Percentiles rank a stretch among this genome's conserved stretches.
Evolutionary conservation across 2,888 invertebrate genomes (phyloP).

Genomic region (Synergus gifuensis): DNA sequence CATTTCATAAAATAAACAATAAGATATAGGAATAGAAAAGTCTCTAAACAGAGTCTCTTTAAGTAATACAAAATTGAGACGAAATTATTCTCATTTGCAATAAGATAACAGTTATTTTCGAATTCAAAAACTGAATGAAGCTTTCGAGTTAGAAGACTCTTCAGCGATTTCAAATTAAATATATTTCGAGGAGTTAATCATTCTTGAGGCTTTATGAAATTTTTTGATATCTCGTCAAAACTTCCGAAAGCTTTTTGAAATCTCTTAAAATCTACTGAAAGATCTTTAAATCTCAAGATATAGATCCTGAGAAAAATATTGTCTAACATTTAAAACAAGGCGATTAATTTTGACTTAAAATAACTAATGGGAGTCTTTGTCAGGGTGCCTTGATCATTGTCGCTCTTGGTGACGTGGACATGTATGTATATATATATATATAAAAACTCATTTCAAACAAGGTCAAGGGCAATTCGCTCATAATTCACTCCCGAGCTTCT

Average conservation of each 20-base stretch:
- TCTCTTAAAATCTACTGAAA: too few relatives aligned
- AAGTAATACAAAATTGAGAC: neutral
- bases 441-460: slow-evolving; percentile 54
- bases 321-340: neutral
- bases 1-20: neutral
- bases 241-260: too few relatives aligned
- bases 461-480: slow-evolving; percentile 50
- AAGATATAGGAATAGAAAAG: neutral
- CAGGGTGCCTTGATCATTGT: slow-evolving; percentile 36
- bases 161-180: too few relatives aligned
- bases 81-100: too few relatives aligned
- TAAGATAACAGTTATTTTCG: neutral
- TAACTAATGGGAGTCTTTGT: neutral
- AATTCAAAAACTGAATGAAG: too few relatives aligned
- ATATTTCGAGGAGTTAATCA: too few relatives aligned
- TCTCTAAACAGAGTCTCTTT: neutral
- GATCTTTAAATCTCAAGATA: neutral
- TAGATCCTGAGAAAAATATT: neutral
- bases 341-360: neutral
- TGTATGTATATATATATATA: slow-evolving; percentile 6
- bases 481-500: slow-evolving; percentile 42
- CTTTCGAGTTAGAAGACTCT: too few relatives aligned
- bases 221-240: too few relatives aligned
- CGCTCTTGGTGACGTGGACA: slow-evolving; percentile 32
- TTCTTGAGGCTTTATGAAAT: too few relatives aligned